Base-by-base conservation (phyloP, 37 sponge, comb jelly and placozoan genomes). In the Halisarca cf. caerulea region DNA sequence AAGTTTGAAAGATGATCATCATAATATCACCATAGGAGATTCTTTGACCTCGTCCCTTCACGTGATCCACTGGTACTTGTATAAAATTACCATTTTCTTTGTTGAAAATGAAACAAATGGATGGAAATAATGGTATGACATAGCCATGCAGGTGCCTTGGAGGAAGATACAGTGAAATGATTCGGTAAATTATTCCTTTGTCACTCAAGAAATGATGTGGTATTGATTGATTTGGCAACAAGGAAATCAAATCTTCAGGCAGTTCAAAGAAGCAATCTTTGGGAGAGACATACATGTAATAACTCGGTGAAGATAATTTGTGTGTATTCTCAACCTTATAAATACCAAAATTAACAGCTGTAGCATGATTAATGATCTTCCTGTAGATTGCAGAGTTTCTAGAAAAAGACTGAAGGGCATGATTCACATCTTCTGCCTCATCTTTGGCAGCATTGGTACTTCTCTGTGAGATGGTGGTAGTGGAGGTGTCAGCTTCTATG, bases 251-350 rank as follows among this genome's bases (percentile, higher is more conserved):
- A 6, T 9, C 23, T 66, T 58, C 68, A 25, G 66, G 83, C 32
- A 82, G 42, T 66, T 82, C 69, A 28, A 66, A 11, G 43, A 82
- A 59, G 17, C 68, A 42, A 2, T 82, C 66, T 43, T 34, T 40
- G 21, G n/a, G 2, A 6, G 83, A 41, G 2, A 44, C 14, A n/a
- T 82, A 82, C 27, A 66, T n/a, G 47, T 58, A 82, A 9, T 41
- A 43, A 9, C 18, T n/a, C 17, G 3, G 18, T 24, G 59, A 33
- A 2, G 58, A 24, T 3, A 27, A 7, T 30, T 59, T 27, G 30
- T 39, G 33, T 0, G 6, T 9, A 36, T 37, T 39, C 21, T 74
- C 45, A 3, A 74, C 77, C 24, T 43, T 45, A 23, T 82, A 82
- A 11, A 82, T 47, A 35, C 36, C 24, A 43, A 82, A 64, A 32